These are phyloP conservation scores for Hesperia comma DNA, from an alignment of 2,888 invertebrate species.

Conservation along the genomic window DNA sequence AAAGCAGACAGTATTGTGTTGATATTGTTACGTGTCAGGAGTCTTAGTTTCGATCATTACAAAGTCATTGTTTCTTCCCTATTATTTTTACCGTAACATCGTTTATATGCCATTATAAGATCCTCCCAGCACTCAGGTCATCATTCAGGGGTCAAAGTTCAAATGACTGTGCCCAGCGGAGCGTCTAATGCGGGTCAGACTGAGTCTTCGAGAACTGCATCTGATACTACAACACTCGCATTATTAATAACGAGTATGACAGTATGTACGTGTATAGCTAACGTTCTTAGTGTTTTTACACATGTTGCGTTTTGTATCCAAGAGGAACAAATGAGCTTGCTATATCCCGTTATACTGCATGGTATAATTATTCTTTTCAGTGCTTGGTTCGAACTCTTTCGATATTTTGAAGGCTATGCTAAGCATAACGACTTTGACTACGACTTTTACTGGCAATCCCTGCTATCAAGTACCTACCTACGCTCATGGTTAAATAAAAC, in stretches of 20 bases:
- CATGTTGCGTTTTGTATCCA: background rate
- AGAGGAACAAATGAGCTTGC: background rate
- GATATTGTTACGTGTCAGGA: too few relatives aligned
- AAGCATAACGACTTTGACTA: too few relatives aligned
- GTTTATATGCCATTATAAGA: constrained; percentile 19
- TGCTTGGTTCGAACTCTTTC: too few relatives aligned
- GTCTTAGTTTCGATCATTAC: too few relatives aligned
- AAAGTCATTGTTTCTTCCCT: too few relatives aligned
- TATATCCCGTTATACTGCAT: background rate
- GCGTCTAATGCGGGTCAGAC: constrained; percentile 37
- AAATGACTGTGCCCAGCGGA: constrained; percentile 41
- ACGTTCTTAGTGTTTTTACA: background rate
- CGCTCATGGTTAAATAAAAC: too few relatives aligned
- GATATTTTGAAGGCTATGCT: too few relatives aligned
- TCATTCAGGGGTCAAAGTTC: constrained; percentile 39
- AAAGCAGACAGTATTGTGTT: too few relatives aligned
- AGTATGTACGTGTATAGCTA: background rate
- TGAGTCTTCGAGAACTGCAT: constrained; percentile 20
- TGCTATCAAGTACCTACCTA: too few relatives aligned
- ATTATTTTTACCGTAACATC: too few relatives aligned
- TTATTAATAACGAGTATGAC: constrained; percentile 9
- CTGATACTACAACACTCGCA: constrained; percentile 15
- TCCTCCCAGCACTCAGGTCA: constrained; percentile 18
- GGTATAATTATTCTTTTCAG: too few relatives aligned
- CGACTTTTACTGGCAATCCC: too few relatives aligned